Conservation (phyloP, 2,888 invertebrate species). For the Ophonus ardosiacus region DNA sequence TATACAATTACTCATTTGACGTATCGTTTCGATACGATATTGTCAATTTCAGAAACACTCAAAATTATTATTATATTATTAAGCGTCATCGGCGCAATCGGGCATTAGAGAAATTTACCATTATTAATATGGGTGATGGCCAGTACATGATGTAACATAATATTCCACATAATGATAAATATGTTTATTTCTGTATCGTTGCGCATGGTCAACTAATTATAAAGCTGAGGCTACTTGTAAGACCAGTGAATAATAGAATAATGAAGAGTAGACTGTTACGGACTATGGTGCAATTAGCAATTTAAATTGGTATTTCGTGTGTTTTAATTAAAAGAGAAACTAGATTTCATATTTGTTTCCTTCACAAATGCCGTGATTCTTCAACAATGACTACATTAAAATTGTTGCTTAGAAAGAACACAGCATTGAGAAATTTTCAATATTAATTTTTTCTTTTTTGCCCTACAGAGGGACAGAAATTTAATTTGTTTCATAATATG, state of each 20-base stretch:
- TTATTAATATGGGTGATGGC: background rate
- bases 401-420: background rate
- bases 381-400: background rate
- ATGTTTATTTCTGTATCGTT: background rate
- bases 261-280: background rate
- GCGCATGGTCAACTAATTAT: background rate
- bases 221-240: background rate
- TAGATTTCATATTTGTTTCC: background rate
- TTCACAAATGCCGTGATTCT: background rate
- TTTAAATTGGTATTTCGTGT: background rate
- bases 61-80: too few species aligned
- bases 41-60: too few species aligned
- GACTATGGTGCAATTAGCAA: conserved; percentile 6
- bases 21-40: too few species aligned
- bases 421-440: background rate
- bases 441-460: background rate
- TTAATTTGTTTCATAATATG: too few species aligned
- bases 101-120: too few species aligned
- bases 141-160: background rate
- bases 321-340: conserved; percentile 16
- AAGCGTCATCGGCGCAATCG: too few species aligned
- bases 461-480: background rate
- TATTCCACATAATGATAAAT: background rate
- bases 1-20: too few species aligned
- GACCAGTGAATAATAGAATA: background rate